Evolutionary conservation across 2,888 invertebrate species (phyloP), one percentile per base, ranked within the genome.

Genomic region (Drosophila quinaria): DNA sequence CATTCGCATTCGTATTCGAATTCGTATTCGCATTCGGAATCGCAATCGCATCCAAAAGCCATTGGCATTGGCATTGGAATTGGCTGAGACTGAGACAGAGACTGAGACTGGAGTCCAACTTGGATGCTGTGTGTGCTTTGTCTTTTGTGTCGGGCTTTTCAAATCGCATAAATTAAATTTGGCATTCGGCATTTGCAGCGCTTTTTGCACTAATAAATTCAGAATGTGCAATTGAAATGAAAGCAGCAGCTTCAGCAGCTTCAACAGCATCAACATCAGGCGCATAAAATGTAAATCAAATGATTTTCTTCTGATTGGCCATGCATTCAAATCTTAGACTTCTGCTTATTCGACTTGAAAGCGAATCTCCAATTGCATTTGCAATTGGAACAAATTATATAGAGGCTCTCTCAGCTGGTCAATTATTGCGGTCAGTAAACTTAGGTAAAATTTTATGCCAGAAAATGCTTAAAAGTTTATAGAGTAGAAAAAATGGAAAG

Each of bases 81-180:
- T 61, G 60, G 59, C 54, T 56, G 8, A 19, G 42, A 8, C 42
- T 37, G 35, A n/a, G n/a, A 42, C 44, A 17, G 41, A 33, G 22
- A 17, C 41, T 35, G 10, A 41, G 31, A 15, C 68, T n/a, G 22
- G 41, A 17, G 22, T 46, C 44, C 41, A 60, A 51, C 35, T 44
- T 33, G 25, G 17, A 35, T 15, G 33, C 25, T 62, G 50, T 44
- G 17, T 59, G 31, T 33, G 64, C 41, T 64, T 56, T 70, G 55
- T 66, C 25, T 79, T 41, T 17, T 41, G 41, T 8, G 17, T 4
- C 41, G 11, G 4, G 17, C 10, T 41, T 54, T 58, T 55, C 58
- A 70, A 80, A 62, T 64, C 59, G 81, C 70, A 85, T 85, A 89
- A 74, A 89, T 85, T 85, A 70, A 66, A 79, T 81, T 81, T 79